A percentile compares a stretch with the other conserved stretches of the same genome.
These are phyloP conservation scores for Vulpes ferrilata DNA, from an alignment of 2,113 vertebrate genomes.

Conservation along the genomic window DNA sequence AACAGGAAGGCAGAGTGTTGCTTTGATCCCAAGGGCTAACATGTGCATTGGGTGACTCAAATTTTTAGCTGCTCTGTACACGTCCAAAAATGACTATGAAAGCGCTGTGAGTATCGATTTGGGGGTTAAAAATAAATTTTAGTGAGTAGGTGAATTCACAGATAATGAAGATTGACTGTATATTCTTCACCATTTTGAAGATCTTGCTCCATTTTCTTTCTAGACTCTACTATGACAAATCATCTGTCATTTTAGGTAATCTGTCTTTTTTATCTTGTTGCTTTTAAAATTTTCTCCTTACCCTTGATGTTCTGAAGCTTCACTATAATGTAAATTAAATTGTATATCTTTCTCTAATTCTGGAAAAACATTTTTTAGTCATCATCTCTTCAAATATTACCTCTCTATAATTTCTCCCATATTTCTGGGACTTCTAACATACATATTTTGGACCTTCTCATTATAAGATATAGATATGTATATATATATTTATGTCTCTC, in stretches of 20 bases:
- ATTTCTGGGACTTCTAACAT: background rate
- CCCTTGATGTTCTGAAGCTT: slow-evolving; percentile 40
- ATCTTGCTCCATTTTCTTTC: background rate
- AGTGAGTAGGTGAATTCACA: background rate
- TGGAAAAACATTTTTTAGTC: background rate
- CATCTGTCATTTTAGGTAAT: background rate
- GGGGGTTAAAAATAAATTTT: background rate
- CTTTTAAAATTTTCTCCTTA: slow-evolving; percentile 42
- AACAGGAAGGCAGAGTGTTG: background rate
- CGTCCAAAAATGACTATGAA: background rate
- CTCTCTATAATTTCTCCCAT: background rate
- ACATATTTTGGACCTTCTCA: background rate
- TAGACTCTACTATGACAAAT: slow-evolving; percentile 32
- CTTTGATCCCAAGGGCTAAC: background rate
- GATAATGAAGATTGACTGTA: background rate
- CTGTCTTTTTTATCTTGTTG: background rate
- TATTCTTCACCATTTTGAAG: background rate
- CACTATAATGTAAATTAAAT: background rate
- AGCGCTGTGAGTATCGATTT: background rate
- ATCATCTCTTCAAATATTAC: background rate
- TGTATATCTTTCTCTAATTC: background rate
- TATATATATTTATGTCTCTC: background rate
- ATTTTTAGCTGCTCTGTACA: background rate
- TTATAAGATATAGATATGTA: background rate
- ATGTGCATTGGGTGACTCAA: background rate